Evolutionary conservation across 2,888 invertebrate species (phyloP).

Genomic region (Andricus curvator): DNA sequence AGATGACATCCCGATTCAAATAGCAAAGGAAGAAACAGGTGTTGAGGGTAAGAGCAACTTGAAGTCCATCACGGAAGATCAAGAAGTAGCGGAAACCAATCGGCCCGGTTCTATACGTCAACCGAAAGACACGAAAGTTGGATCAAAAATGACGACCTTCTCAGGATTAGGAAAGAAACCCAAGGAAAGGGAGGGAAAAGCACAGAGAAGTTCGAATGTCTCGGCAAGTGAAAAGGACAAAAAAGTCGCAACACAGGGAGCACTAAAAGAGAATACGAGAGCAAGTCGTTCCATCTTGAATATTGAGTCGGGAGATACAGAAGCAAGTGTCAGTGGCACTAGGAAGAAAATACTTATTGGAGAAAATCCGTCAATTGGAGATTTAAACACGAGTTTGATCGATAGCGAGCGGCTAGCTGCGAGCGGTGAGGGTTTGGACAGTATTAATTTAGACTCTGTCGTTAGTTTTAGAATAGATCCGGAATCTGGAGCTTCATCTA

Average conservation of each 20-base stretch:
- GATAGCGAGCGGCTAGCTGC: constrained; percentile 73
- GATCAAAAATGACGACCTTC: constrained; percentile 81
- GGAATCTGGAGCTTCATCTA: constrained; percentile 79
- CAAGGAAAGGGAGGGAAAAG: constrained; percentile 69
- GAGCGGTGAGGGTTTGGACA: constrained; percentile 62
- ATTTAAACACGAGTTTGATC: constrained; percentile 75
- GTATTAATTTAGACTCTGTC: constrained; percentile 79
- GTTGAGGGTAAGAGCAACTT: constrained; percentile 82
- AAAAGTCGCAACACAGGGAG: constrained; percentile 78
- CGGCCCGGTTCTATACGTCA: constrained; percentile 80
- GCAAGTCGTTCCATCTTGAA: constrained; percentile 66
- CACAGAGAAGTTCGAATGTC: constrained; percentile 64
- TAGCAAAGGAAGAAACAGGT: constrained; percentile 81
- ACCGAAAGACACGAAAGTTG: constrained; percentile 80
- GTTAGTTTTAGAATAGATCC: too few species aligned
- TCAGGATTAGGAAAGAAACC: constrained; percentile 84
- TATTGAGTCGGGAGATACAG: constrained; percentile 71
- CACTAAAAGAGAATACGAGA: constrained; percentile 66
- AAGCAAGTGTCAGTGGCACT: constrained; percentile 75
- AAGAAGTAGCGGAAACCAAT: constrained; percentile 79
- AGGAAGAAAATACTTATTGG: constrained; percentile 78
- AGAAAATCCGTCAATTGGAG: constrained; percentile 76
- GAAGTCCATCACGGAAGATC: constrained; percentile 86
- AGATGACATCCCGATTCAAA: constrained; percentile 95
- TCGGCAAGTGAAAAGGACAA: constrained; percentile 77